Conservation (phyloP, 1,140 invertebrate genomes). For the Brachionus koreanus region DNA sequence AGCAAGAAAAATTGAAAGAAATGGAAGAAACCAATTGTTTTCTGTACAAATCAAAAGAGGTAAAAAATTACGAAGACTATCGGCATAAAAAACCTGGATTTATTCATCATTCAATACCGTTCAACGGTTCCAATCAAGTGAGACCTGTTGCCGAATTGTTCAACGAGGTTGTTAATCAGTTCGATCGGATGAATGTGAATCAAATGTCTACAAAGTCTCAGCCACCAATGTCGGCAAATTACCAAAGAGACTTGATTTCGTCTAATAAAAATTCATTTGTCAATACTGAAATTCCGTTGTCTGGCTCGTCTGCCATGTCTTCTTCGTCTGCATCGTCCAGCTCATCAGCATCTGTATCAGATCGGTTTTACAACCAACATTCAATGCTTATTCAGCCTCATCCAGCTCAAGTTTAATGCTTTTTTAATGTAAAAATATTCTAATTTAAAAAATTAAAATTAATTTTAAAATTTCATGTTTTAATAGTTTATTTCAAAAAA, state of each 20-base stretch:
- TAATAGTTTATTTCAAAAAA: not conserved
- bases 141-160: constrained; percentile 13
- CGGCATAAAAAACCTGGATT: not conserved
- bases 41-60: not conserved
- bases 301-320: constrained; percentile 24
- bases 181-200: constrained; percentile 31
- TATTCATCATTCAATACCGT: constrained; percentile 23
- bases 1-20: constrained; percentile 36
- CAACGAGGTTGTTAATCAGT: not conserved
- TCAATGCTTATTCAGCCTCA: constrained; percentile 26
- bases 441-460: not conserved
- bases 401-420: constrained; percentile 38
- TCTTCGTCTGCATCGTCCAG: constrained; percentile 14
- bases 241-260: not conserved
- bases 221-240: constrained; percentile 3
- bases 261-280: not conserved
- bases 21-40: not conserved
- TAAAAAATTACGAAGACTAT: not conserved
- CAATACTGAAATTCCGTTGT: not conserved
- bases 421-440: not conserved
- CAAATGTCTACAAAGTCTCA: constrained; percentile 43
- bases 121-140: constrained; percentile 28
- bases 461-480: constrained; percentile 1
- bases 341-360: constrained; percentile 1
- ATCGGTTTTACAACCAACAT: constrained; percentile 24